Conservation (phyloP, 2,113 vertebrate species). For the Larimichthys crocea region DNA sequence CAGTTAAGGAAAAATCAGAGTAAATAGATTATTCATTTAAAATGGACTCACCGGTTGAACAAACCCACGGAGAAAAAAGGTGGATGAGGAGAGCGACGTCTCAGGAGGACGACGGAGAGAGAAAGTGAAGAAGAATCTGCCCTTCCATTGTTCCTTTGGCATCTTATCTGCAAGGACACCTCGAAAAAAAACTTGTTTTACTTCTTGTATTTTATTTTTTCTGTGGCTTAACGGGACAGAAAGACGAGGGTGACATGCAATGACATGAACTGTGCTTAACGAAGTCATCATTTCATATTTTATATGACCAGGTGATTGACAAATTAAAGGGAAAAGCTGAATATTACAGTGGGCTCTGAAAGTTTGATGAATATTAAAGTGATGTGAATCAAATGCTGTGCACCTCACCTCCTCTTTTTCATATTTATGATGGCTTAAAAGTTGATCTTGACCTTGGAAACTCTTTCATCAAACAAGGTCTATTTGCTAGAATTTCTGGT, state of each 20-base stretch:
- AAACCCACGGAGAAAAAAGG: constrained; percentile 28
- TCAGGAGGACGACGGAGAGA: background rate
- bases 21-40: too few relatives aligned
- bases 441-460: too few relatives aligned
- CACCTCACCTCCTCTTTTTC: too few relatives aligned
- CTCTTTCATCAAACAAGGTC: background rate
- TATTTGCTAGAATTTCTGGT: background rate
- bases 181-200: background rate
- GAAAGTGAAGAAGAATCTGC: constrained; percentile 16
- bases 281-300: background rate
- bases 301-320: background rate
- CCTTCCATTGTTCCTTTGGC: constrained; percentile 25
- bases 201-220: background rate
- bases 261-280: background rate
- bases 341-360: background rate
- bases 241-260: background rate
- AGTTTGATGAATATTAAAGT: background rate
- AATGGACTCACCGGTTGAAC: constrained; percentile 63
- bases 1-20: background rate
- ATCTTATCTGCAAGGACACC: constrained; percentile 65
- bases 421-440: too few relatives aligned
- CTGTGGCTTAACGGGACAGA: too few relatives aligned
- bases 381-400: background rate
- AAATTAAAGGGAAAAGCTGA: background rate
- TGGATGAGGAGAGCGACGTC: background rate